A percentile compares a stretch with the other conserved stretches of the same genome.
Evolutionary conservation across 2,797 vertebrate genomes (phyloP).

Genomic region (Florisuga fusca): DNA sequence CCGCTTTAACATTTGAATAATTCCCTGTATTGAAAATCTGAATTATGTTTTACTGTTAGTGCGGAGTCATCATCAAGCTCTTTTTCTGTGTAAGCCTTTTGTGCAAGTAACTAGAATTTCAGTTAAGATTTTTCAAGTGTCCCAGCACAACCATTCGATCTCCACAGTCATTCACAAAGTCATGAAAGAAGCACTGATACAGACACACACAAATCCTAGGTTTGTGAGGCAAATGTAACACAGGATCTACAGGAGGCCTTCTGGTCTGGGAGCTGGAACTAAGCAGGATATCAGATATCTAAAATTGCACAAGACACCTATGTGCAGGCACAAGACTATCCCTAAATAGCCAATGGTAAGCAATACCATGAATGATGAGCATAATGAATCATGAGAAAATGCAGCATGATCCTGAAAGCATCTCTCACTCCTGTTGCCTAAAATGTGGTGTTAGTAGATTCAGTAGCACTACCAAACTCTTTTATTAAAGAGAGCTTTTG

Average conservation of each 20-base stretch:
- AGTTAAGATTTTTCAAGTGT: background rate
- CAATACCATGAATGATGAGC: too few relatives aligned
- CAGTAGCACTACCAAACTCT: background rate
- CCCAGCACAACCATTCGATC: too few relatives aligned
- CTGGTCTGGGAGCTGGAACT: background rate
- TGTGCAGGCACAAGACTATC: background rate
- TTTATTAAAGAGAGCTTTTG: background rate
- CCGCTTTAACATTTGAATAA: background rate
- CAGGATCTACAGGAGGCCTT: background rate
- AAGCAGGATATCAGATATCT: background rate
- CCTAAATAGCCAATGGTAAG: background rate
- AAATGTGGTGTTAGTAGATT: background rate
- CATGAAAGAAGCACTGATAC: background rate
- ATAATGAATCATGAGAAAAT: background rate
- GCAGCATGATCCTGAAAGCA: background rate
- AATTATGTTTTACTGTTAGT: background rate
- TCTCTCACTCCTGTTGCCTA: background rate
- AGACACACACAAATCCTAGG: background rate
- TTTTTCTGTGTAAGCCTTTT: background rate
- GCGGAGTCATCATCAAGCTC: background rate
- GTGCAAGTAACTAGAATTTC: background rate
- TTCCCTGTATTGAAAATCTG: background rate
- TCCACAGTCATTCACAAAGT: background rate
- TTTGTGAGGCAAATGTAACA: background rate
- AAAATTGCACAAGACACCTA: background rate